These are phyloP conservation scores for Greenwoodochromis staneri DNA, from an alignment of 2,113 vertebrate genomes.

Conservation along the genomic window DNA sequence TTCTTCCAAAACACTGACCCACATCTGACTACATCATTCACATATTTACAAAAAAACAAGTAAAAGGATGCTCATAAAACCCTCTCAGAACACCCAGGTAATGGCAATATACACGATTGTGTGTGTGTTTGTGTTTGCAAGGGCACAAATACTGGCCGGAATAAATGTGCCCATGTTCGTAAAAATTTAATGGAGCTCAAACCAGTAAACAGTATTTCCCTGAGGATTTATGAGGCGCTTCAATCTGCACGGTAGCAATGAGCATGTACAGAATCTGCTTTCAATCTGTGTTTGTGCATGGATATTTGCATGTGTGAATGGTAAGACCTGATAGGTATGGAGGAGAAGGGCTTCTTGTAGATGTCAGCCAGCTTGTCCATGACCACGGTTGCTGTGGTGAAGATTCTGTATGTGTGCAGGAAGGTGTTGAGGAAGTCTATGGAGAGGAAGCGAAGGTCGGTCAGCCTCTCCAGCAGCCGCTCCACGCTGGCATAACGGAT, in stretches of 20 bases:
- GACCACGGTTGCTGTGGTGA: conserved; percentile 86
- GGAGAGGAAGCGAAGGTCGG: conserved; percentile 94
- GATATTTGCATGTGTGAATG: background rate
- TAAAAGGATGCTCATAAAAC: background rate
- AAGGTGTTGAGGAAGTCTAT: conserved; percentile 99
- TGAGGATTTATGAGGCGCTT: background rate
- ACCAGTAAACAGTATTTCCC: background rate
- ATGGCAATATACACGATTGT: background rate
- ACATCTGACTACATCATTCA: background rate
- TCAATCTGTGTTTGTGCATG: background rate
- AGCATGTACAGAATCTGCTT: background rate
- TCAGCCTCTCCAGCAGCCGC: conserved; percentile 91
- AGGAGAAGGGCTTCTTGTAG: conserved; percentile 94
- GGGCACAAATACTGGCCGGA: background rate
- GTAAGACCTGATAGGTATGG: conserved; percentile 88
- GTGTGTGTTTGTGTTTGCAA: background rate
- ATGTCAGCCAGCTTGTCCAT: conserved; percentile 94
- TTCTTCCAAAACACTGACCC: background rate
- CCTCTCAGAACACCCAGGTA: background rate
- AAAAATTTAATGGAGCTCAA: background rate
- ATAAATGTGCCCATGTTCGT: background rate
- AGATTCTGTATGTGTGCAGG: conserved; percentile 96
- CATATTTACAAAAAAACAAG: background rate
- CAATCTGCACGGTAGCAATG: background rate
- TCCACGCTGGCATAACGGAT: conserved; percentile 96